Evolutionary conservation across 2,113 vertebrate species (phyloP), one percentile per base, ranked within the genome.

Genomic region (Strix aluco): DNA sequence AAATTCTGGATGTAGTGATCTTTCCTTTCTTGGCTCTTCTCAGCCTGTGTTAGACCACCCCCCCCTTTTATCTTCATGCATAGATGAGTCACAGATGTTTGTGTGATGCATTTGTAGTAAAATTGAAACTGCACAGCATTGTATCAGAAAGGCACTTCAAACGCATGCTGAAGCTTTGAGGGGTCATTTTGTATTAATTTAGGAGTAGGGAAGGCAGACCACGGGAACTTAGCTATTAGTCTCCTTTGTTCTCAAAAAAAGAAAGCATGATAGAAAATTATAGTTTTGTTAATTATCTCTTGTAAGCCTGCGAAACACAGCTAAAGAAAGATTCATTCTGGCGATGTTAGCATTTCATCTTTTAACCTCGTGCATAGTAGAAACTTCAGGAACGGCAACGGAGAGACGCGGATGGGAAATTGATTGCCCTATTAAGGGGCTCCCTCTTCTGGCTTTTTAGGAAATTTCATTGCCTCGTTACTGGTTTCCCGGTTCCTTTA

Each of bases 401-500:
- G 2, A 79, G 57, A 66, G 25, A 25, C 10, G 57, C 22, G 12
- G 49, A 1, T 19, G 81, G 61, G 61, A 92, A 92, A 81, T 30
- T 32, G 67, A 74, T 91, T 81, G 21, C 79, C 36, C 83, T 96
- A 4, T 93, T 94, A 85, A 73, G 67, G 93, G 63, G 93, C 88
- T 86, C 69, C 95, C 97, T 97, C 97, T 97, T 13, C 94, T 94
- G 97, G 73, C 30, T 61, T 27, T 1, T 71, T 73, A 51, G 92
- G 78, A 95, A 92, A 94, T 90, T 40, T 29, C 85, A 58, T 58
- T 40, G 49, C 34, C 21, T 55, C 5, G 1, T 52, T n/a, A 4
- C 27, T 44, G 12, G 2, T 38, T 61, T 81, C 23, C 26, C 7
- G 57, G 9, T 75, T 93, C 26, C n/a, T 84, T 94, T 38, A 62